Evolutionary conservation across 2,113 vertebrate species (phyloP), one percentile per base, ranked within the genome.

Genomic region (Probosciger aterrimus): DNA sequence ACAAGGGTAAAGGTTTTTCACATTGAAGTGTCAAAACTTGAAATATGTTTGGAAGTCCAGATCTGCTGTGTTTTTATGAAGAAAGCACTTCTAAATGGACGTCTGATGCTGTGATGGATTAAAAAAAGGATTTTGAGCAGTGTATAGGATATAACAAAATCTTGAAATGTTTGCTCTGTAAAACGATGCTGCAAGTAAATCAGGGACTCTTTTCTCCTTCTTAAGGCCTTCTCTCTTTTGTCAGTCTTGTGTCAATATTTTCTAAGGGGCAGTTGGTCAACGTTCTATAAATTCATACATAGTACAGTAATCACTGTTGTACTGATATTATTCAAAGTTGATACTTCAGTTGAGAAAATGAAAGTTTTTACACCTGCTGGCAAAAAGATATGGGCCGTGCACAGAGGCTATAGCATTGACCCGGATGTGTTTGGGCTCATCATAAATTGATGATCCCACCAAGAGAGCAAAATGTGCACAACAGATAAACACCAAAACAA

Each of bases 1-100:
- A 92, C 64, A 78, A 76, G 57, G 41, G 76, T 31, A 53, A 82
- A 44, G 27, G 63, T 47, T 81, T 85, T 68, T 65, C 70, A 15
- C 53, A 44, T 94, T 90, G 82, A 95, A 86, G 77, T 77, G 94
- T 88, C 90, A 92, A 33, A 94, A 80, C 60, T 57, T 87, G 90
- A 93, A 92, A 55, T 88, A 4, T 50, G 33, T 78, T 86, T 78
- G 47, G 33, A 39, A 83, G 60, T 71, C n/a, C n/a, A 53, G 14
- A 19, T 47, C 19, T 44, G n/a, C 31, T 78, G 60, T 35, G 25
- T 30, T 68, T 67, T 35, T 44, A 30, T 52, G 59, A 64, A 55
- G 60, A 44, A 49, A 53, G 19, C 30, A 12, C 28, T 90, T 57
- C 41, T 57, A 41, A 44, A 14, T 14, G 49, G 43, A 69, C 19